Conservation (phyloP, 2,888 invertebrate genomes). For the Diadromus collaris region DNA sequence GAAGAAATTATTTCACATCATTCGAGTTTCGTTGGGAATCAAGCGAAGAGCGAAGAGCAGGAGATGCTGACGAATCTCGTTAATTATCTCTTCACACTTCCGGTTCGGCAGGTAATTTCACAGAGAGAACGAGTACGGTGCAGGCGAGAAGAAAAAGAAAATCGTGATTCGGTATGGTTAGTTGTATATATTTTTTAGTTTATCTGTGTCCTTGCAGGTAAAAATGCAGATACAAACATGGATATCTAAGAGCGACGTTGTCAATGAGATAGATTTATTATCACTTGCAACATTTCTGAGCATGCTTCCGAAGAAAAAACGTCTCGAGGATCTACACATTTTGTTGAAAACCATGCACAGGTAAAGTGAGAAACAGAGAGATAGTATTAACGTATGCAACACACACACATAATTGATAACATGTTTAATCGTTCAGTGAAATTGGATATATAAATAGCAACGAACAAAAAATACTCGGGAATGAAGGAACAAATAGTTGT, state of each 20-base stretch:
- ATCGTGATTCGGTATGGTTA: neutral
- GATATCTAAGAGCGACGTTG: slow-evolving; percentile 72
- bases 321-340: slow-evolving; percentile 76
- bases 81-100: slow-evolving; percentile 74
- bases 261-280: slow-evolving; percentile 77
- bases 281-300: slow-evolving; percentile 77
- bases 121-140: neutral
- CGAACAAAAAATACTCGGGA: slow-evolving; percentile 51
- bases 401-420: slow-evolving; percentile 29
- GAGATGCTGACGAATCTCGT: slow-evolving; percentile 74
- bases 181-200: neutral
- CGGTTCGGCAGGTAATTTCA: slow-evolving; percentile 72
- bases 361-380: slow-evolving; percentile 59
- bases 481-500: slow-evolving; percentile 66
- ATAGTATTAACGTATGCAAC: slow-evolving; percentile 34
- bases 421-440: slow-evolving; percentile 30
- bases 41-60: slow-evolving; percentile 67
- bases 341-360: slow-evolving; percentile 78
- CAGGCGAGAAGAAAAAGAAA: neutral
- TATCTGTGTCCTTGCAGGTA: slow-evolving; percentile 67
- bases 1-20: slow-evolving; percentile 69
- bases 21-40: slow-evolving; percentile 72
- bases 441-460: slow-evolving; percentile 40
- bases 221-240: slow-evolving; percentile 77
- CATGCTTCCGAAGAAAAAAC: slow-evolving; percentile 76